A percentile compares a stretch with the other conserved stretches of the same genome.
These are phyloP conservation scores for Lacerta viridis DNA, from an alignment of 2,797 vertebrate genomes.

Conservation along the genomic window DNA sequence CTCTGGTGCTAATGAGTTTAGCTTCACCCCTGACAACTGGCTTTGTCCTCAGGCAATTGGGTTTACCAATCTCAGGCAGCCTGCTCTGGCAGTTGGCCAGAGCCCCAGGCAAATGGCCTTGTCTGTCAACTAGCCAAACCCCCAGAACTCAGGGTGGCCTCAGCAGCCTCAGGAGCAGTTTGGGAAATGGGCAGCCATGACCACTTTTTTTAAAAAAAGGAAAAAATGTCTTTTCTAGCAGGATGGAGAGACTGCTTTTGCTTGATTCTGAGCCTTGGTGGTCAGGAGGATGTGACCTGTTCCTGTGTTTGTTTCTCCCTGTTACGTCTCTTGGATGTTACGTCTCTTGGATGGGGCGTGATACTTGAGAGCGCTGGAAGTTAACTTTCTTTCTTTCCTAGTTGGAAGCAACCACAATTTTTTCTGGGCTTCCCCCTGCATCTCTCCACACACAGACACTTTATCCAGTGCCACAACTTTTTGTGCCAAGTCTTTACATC, in stretches of 20 bases:
- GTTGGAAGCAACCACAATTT: background rate
- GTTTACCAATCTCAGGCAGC: conserved; percentile 4
- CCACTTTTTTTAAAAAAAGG: background rate
- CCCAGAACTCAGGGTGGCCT: conserved; percentile 34
- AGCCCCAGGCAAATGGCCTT: conserved; percentile 16
- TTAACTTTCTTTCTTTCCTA: no score
- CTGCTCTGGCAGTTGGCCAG: conserved; percentile 27
- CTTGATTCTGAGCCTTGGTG: background rate
- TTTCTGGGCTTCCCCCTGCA: background rate
- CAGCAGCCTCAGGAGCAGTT: conserved; percentile 4
- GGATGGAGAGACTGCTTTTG: background rate
- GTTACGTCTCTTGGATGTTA: background rate
- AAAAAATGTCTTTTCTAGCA: background rate
- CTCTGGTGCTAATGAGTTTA: background rate
- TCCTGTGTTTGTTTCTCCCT: background rate
- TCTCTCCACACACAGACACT: background rate
- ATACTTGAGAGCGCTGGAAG: background rate
- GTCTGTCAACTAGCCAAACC: conserved; percentile 24
- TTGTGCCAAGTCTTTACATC: conserved; percentile 16
- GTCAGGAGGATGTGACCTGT: background rate
- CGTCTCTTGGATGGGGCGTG: background rate
- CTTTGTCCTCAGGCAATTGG: conserved; percentile 15
- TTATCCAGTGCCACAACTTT: background rate
- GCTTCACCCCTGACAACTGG: background rate
- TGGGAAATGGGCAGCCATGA: background rate